Base-by-base conservation (phyloP, 2,113 vertebrate genomes). In the Mustelus asterias region DNA sequence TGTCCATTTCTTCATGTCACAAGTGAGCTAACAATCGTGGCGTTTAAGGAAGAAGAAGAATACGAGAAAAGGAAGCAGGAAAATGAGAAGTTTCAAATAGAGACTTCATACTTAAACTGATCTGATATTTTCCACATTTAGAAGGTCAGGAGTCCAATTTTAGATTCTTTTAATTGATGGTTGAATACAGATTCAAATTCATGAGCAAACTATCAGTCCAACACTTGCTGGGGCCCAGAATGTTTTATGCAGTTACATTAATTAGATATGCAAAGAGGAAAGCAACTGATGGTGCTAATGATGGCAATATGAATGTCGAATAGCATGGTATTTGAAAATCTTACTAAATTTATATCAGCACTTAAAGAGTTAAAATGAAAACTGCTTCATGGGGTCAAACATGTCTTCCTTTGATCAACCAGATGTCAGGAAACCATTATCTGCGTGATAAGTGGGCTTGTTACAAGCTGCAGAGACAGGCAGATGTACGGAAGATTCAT, bases 371-470 rank as follows among this genome's bases (percentile, higher is more conserved):
- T 93, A 93, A 90, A 67, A 67, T 22, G 60, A n/a, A 93, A 93
- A 92, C 29, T 16, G 33, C 60, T 65, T 92, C 89, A 92, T 22
- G n/a, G 89, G 60, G 89, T 90, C 88, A 90, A 60, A 63, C 60
- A 65, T 93, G 65, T 93, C 33, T 65, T 93, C 14, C 33, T 65
- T 65, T 83, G 60, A 65, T 65, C 89, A 93, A 29, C 11, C 88
- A n/a, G 88, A 92, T 92, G 88, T 92, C 88, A 63, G 88, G 26
- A 92, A 93, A 93, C 89, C 60, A 67, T 67, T 93, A 93, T 65
- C n/a, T 93, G n/a, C 67, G 60, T 65, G 58, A 93, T 93, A 67
- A 93, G 89, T 93, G 89, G 89, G 60, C 89, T 93, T 93, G 89
- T 67, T 93, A 37, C 89, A 65, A 65, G 89, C 89, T 93, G 65